A percentile compares a stretch with the other conserved stretches of the same genome.
phyloP scores from a whole-genome alignment of 92 coral and sea anemone species.

The Blastomussa wellsi region DNA sequence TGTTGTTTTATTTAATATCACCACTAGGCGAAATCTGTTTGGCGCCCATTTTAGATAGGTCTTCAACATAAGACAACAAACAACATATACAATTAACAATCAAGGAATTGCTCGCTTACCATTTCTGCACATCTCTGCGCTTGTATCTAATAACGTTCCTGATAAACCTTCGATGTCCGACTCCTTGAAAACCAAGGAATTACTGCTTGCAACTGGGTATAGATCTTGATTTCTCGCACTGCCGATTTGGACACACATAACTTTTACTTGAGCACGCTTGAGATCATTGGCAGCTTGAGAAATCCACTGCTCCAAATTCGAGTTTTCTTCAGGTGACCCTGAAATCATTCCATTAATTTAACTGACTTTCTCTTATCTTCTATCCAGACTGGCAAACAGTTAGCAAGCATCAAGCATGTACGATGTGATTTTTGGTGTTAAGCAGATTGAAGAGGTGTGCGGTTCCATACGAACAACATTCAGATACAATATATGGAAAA shows the following conservation, averaged over 20 bases:
- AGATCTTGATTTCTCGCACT: slow-evolving; percentile 19
- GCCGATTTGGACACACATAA: slow-evolving; percentile 51
- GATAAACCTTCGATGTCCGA: slow-evolving; percentile 19
- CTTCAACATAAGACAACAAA: background rate
- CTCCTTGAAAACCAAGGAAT: slow-evolving; percentile 12
- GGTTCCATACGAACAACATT: too few relatives aligned
- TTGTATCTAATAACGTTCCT: background rate
- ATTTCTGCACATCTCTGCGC: slow-evolving; percentile 20
- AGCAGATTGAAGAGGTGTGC: too few relatives aligned
- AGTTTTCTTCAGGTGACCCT: slow-evolving; percentile 37
- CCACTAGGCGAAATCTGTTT: background rate
- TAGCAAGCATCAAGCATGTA: too few relatives aligned
- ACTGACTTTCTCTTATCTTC: background rate
- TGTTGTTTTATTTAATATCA: background rate
- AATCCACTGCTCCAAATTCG: background rate
- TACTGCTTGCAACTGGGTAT: background rate
- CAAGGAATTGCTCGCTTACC: background rate
- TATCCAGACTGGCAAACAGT: too few relatives aligned
- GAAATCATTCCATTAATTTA: background rate
- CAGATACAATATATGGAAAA: too few relatives aligned
- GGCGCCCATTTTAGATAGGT: background rate
- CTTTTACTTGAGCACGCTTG: slow-evolving; percentile 31
- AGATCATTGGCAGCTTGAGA: slow-evolving; percentile 35
- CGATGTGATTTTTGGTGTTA: too few relatives aligned
- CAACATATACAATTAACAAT: background rate